A percentile compares a stretch with the other conserved stretches of the same genome.
Evolutionary conservation across 2,797 vertebrate species (phyloP).

Genomic region (Crax fasciolata): DNA sequence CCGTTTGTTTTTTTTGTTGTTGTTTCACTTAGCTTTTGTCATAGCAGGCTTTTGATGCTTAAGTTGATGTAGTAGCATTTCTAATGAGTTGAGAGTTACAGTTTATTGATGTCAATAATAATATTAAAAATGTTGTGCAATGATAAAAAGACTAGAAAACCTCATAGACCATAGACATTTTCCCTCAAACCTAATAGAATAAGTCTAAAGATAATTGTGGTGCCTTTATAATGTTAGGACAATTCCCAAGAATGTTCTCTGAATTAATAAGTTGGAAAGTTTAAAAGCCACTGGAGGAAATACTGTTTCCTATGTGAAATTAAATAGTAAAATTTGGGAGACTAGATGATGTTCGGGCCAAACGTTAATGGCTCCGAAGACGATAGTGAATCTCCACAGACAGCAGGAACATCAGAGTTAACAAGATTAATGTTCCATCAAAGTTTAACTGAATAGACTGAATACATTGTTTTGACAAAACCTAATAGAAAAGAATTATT

Average conservation of each 20-base stretch:
- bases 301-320: slow-evolving; percentile 32
- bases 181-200: not conserved
- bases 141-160: not conserved
- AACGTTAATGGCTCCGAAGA: slow-evolving; percentile 6
- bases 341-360: slow-evolving; percentile 2
- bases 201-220: slow-evolving; percentile 27
- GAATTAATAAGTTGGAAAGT: slow-evolving; percentile 24
- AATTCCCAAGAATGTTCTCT: not conserved
- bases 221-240: not conserved
- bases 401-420: not conserved
- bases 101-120: not conserved
- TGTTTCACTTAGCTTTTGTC: not conserved
- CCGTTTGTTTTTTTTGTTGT: not conserved
- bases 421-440: slow-evolving; percentile 5
- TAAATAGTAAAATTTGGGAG: slow-evolving; percentile 48
- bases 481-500: not conserved
- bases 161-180: not conserved
- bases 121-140: not conserved
- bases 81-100: not conserved
- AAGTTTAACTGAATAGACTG: not conserved
- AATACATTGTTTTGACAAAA: slow-evolving; percentile 30
- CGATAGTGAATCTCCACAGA: slow-evolving; percentile 15
- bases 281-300: slow-evolving; percentile 30
- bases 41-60: not conserved
- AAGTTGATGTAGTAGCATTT: not conserved